Conservation (phyloP, 2,113 vertebrate genomes). For the Lethenteron camtschaticum region DNA sequence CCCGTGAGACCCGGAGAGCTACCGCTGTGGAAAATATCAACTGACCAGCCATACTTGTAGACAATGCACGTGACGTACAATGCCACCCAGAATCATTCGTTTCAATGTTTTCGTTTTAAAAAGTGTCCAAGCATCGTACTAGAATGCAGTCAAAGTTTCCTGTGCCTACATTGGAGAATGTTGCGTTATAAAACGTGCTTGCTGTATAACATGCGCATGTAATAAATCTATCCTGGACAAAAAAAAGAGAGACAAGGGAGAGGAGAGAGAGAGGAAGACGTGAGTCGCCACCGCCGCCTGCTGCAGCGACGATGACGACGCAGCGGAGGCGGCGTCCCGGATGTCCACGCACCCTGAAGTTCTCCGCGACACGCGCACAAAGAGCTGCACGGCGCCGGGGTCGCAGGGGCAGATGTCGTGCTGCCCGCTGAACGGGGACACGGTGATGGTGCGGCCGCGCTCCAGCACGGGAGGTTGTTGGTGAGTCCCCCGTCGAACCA, state of each 20-base stretch:
- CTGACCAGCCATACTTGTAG: no score
- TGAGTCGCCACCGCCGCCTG: background rate
- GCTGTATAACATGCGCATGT: no score
- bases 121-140: no score
- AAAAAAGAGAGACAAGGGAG: background rate
- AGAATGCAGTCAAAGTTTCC: no score
- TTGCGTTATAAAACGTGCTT: background rate
- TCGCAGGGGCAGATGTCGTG: slow-evolving; percentile 48
- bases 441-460: slow-evolving; percentile 39
- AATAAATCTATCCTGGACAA: background rate
- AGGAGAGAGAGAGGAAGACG: background rate
- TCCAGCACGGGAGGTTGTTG: slow-evolving; percentile 47
- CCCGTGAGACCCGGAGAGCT: no score
- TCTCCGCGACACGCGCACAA: slow-evolving; percentile 41
- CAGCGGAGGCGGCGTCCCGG: no score
- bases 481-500: slow-evolving; percentile 67
- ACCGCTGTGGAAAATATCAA: no score
- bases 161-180: no score
- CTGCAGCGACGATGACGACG: no score
- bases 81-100: no score
- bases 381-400: slow-evolving; percentile 19
- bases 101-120: no score
- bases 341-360: slow-evolving; percentile 29
- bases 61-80: no score
- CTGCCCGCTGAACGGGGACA: slow-evolving; percentile 50